Evolutionary conservation across 2,888 invertebrate genomes (phyloP), one percentile per base, ranked within the genome.

Genomic region (Glaucopsyche alexis): DNA sequence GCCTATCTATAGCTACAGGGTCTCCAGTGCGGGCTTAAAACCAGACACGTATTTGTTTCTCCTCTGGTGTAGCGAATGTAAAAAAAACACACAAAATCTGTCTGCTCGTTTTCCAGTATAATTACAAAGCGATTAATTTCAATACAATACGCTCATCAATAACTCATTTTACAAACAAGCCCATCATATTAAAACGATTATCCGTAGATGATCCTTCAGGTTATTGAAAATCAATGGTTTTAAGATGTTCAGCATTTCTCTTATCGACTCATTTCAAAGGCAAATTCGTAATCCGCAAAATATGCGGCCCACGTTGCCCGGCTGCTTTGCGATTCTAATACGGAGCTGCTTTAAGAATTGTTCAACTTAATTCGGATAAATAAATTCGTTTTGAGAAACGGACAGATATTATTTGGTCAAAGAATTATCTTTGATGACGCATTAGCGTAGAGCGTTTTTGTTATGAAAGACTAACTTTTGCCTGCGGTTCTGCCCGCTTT

Each of bases 251-350:
- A 80, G 82, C 79, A 81, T 82, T 83, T 81, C 80, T 82, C 81
- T 87, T 84, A 88, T 85, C 86, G 83, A 77, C 85, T 85, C 81
- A 89, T 89, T 88, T 88, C 82, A 88, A 89, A 89, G 85, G 88
- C 87, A 88, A 88, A 89, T 89, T 85, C 82, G 82, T 85, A 87
- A 87, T 87, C 87, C 85, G 77, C 78, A 78, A 84, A 85, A 84
- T 86, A 87, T 86, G 84, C 87, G 76, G 79, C 77, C 81, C 85
- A 84, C 85, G 86, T 83, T 78, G 74, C 79, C 80, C 77, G 77
- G 77, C 83, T 83, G 81, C 78, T 87, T 86, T 86, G 87, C 81
- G 78, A 84, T 84, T 85, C 86, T 85, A 87, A 87, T 85, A 75
- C 72, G 77, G 71, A 75, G 75, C 78, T 78, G 82, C 82, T 79